Evolutionary conservation across 2,113 vertebrate genomes (phyloP).

Genomic region (Misgurnus anguillicaudatus): DNA sequence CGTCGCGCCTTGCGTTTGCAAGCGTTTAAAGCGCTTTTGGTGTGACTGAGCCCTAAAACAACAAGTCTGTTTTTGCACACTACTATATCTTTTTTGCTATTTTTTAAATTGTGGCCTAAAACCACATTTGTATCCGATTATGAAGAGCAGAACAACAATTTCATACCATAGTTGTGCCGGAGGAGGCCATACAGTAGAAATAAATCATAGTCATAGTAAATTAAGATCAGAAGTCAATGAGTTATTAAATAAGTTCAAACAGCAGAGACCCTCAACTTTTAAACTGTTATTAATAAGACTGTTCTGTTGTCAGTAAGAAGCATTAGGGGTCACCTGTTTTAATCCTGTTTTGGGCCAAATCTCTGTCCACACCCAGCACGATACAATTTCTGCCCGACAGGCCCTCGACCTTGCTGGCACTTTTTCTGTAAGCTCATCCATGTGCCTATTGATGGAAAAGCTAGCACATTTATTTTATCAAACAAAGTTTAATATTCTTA

Average conservation of each 20-base stretch:
- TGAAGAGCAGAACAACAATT: slow-evolving; percentile 12
- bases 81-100: not conserved
- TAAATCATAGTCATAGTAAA: slow-evolving; percentile 19
- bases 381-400: slow-evolving; percentile 56
- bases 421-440: not conserved
- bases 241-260: slow-evolving; percentile 15
- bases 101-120: not conserved
- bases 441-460: not conserved
- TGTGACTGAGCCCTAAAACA: no score
- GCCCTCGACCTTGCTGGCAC: slow-evolving; percentile 53
- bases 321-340: slow-evolving; percentile 58
- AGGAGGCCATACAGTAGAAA: not conserved
- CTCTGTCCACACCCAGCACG: slow-evolving; percentile 49
- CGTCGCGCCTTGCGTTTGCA: no score
- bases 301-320: slow-evolving; percentile 51
- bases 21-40: no score
- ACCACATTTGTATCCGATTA: slow-evolving; percentile 1
- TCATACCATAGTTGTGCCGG: not conserved
- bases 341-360: slow-evolving; percentile 60
- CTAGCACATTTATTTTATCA: not conserved
- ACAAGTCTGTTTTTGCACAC: no score
- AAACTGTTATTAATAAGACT: slow-evolving; percentile 60
- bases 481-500: no score
- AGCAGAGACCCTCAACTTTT: slow-evolving; percentile 38
- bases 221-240: slow-evolving; percentile 19